Evolutionary conservation across 2,797 vertebrate species (phyloP).

Genomic region (Gobionotothen gibberifrons): DNA sequence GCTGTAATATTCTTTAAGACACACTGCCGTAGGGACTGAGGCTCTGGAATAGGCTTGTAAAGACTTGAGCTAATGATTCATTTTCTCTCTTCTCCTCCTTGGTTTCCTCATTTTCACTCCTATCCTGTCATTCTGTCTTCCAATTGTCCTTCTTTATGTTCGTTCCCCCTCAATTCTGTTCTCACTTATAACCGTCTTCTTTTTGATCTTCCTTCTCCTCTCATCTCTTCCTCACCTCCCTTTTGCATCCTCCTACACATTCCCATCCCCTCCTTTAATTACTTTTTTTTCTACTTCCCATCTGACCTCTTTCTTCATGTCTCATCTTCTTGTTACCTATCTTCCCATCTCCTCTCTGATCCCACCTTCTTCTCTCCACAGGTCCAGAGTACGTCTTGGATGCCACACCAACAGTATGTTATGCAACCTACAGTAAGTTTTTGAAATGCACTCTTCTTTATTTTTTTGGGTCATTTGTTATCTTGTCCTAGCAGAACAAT

Average conservation of each 20-base stretch:
- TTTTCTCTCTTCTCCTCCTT: constrained; percentile 64
- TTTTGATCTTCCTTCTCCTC: constrained; percentile 60
- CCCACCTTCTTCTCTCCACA: constrained; percentile 71
- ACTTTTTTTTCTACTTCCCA: constrained; percentile 11
- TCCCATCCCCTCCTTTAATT: constrained; percentile 47
- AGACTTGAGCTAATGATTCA: constrained; percentile 72
- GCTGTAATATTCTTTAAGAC: constrained; percentile 70
- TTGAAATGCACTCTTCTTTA: constrained; percentile 35
- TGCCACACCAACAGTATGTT: constrained; percentile 99
- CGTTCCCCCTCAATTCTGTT: constrained; percentile 54
- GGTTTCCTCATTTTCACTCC: constrained; percentile 58
- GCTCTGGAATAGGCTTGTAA: constrained; percentile 66
- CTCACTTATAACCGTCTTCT: constrained; percentile 61
- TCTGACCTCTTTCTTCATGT: constrained; percentile 22
- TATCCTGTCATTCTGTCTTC: constrained; percentile 62
- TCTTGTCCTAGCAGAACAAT: constrained; percentile 12
- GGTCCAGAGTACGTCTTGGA: constrained; percentile 99
- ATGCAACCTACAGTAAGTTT: constrained; percentile 99
- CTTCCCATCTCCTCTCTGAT: not conserved
- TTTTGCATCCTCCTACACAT: constrained; percentile 49
- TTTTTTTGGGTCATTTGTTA: constrained; percentile 20
- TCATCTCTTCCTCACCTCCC: constrained; percentile 53
- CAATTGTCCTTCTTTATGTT: constrained; percentile 62
- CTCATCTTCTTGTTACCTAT: constrained; percentile 12
- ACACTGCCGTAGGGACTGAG: constrained; percentile 52